Evolutionary conservation across 1,140 invertebrate species (phyloP), one percentile per base, ranked within the genome.

Genomic region (Hesperophylax magnus): DNA sequence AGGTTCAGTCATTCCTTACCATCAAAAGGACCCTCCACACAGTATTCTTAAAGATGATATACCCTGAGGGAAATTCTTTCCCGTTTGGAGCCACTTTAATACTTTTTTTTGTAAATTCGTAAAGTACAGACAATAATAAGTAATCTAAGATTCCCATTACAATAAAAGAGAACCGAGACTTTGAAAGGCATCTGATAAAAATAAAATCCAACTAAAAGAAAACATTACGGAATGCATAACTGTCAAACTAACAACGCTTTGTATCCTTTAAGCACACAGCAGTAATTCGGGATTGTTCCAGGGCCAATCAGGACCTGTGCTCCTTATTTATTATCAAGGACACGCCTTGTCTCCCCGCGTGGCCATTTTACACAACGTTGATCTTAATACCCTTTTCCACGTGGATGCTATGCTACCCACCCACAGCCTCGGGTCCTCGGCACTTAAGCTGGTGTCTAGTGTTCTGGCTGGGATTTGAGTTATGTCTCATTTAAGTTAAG

Each of bases 351-450:
- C n/a, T 39, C 39, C 34, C 65, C 27, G 63, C n/a, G 52, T n/a
- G 56, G 54, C 74, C 74, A 76, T 76, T 76, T 76, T 61, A 76
- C 74, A 76, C 74, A 47, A 61, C 74, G 74, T 76, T 76, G 58
- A 61, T 61, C 74, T 76, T 76, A 76, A 60, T 61, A 61, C 24
- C 47, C 69, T 52, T 53, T 20, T 17, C 20, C 22, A 22, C 63
- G 39, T 47, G 39, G 39, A 47, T 47, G 22, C n/a, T 20, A 2
- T 8, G n/a, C 6, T 17, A 20, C 56, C 56, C 56, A 58, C n/a
- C 22, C 56, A 1, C 56, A 0, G 56, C 22, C 56, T 58, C 14
- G n/a, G n/a, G 56, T 58, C n/a, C 39, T 14, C 39, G 39, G 11
- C 39, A 47, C 39, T 24, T 61, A 24, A 24, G 14, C 60, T 61